Percentiles rank a stretch among this genome's conserved stretches.
Evolutionary conservation across 2,888 invertebrate genomes (phyloP).

Genomic region (Leucophenga montana): DNA sequence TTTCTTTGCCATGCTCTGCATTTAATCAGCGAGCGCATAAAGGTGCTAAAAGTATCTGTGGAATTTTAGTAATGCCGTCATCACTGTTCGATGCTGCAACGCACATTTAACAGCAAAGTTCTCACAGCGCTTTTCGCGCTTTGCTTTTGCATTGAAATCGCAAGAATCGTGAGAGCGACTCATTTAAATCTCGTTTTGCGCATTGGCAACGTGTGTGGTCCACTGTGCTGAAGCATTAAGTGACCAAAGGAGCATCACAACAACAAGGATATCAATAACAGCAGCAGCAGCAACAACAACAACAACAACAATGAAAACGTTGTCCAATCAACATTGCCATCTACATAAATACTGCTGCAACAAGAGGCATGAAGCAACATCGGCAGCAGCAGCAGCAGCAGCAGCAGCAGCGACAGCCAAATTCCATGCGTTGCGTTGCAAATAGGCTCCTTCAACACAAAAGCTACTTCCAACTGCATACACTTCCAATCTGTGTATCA

Average conservation of each 20-base stretch:
- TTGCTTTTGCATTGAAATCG: slow-evolving; percentile 60
- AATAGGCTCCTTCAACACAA: no score
- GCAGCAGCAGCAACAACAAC: slow-evolving; percentile 16
- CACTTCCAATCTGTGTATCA: no score
- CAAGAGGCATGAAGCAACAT: slow-evolving; percentile 13
- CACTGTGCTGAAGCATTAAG: slow-evolving; percentile 35
- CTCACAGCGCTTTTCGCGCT: slow-evolving; percentile 9
- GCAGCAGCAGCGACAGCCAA: slow-evolving; percentile 31
- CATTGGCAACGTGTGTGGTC: slow-evolving; percentile 60
- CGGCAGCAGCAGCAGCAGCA: slow-evolving; percentile 30
- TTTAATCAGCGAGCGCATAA: slow-evolving; percentile 55
- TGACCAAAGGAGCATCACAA: slow-evolving; percentile 29
- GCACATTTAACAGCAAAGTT: slow-evolving; percentile 15
- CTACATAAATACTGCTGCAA: slow-evolving; percentile 50
- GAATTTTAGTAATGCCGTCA: slow-evolving; percentile 60
- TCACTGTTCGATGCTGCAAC: slow-evolving; percentile 20
- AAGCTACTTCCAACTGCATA: no score
- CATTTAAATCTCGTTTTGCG: slow-evolving; percentile 67
- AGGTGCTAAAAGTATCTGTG: slow-evolving; percentile 67
- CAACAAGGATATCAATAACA: slow-evolving; percentile 17
- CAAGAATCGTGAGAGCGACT: slow-evolving; percentile 67
- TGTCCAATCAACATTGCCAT: slow-evolving; percentile 54
- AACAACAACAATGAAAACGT: slow-evolving; percentile 37
- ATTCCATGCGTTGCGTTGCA: slow-evolving; percentile 23
- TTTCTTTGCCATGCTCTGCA: slow-evolving; percentile 50